These are phyloP conservation scores for Galeopsomyia nigrocyanea DNA, from an alignment of 2,888 invertebrate genomes.

Conservation along the genomic window DNA sequence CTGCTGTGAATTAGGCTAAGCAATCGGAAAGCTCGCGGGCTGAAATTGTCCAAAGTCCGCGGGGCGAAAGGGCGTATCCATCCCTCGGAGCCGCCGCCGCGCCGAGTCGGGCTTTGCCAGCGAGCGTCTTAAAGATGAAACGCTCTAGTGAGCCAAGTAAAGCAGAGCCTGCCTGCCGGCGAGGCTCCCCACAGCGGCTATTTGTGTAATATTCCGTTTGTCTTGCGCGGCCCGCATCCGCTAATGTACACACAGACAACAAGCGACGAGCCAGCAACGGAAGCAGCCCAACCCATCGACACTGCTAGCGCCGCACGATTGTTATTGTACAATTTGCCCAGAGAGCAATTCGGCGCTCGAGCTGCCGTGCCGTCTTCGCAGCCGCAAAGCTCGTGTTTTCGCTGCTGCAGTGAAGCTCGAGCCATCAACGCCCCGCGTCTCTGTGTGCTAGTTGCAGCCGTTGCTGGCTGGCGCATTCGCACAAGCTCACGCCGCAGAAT, in stretches of 20 bases:
- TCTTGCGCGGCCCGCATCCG: slow-evolving; percentile 64
- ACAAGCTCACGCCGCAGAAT: slow-evolving; percentile 2
- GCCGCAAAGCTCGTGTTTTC: slow-evolving; percentile 47
- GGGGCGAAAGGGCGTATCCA: slow-evolving; percentile 60
- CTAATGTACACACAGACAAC: slow-evolving; percentile 67
- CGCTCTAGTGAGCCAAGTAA: slow-evolving; percentile 60
- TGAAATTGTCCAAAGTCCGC: slow-evolving; percentile 63
- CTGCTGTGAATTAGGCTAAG: slow-evolving; percentile 65
- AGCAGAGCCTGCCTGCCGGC: slow-evolving; percentile 59
- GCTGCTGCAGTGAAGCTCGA: slow-evolving; percentile 32
- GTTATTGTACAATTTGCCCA: slow-evolving; percentile 69
- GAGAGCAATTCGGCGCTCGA: slow-evolving; percentile 46
- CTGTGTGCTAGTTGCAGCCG: no score
- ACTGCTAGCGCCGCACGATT: slow-evolving; percentile 61
- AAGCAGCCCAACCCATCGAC: neutral
- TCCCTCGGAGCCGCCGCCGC: slow-evolving; percentile 47
- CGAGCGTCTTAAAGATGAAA: slow-evolving; percentile 61
- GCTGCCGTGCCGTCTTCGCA: slow-evolving; percentile 50
- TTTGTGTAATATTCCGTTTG: slow-evolving; percentile 70
- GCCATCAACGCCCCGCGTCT: slow-evolving; percentile 57
- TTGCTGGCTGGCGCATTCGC: neutral
- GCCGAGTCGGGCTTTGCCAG: neutral
- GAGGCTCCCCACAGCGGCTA: slow-evolving; percentile 55
- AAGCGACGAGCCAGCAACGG: slow-evolving; percentile 41
- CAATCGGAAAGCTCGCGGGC: slow-evolving; percentile 62